These are phyloP conservation scores for Scaptomyza hsui DNA, from an alignment of 1,140 invertebrate species.

Conservation along the genomic window DNA sequence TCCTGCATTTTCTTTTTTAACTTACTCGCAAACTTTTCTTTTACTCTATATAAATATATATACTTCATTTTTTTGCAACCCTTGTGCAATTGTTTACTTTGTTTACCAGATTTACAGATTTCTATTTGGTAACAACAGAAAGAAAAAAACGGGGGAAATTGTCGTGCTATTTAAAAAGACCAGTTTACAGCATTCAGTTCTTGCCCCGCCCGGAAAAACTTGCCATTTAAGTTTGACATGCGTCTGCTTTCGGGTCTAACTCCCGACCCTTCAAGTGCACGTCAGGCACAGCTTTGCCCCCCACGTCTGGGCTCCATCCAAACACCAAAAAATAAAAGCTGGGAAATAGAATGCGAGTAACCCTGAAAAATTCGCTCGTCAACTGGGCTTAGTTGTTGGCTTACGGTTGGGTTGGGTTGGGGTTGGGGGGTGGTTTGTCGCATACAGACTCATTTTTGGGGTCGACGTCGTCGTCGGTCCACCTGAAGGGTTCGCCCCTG, in stretches of 20 bases:
- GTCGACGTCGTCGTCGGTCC: conserved; percentile 16
- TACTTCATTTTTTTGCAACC: conserved; percentile 16
- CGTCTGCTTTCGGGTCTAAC: conserved; percentile 20
- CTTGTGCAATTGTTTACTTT: conserved; percentile 47
- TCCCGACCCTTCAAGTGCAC: conserved; percentile 34
- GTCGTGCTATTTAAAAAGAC: conserved; percentile 16
- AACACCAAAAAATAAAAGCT: not conserved
- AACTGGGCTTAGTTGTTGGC: conserved; percentile 40
- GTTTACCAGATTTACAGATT: conserved; percentile 52
- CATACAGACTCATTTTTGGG: conserved; percentile 20
- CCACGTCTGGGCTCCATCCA: conserved; percentile 5
- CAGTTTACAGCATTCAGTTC: conserved; percentile 7
- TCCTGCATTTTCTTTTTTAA: conserved; percentile 10
- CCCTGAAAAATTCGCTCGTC: conserved; percentile 47
- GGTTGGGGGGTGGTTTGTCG: conserved; percentile 15
- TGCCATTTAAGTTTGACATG: conserved; percentile 38
- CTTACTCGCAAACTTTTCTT: conserved; percentile 13
- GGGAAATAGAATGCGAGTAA: conserved; percentile 39
- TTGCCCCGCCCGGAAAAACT: not conserved
- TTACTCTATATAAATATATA: not conserved
- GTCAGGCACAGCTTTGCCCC: conserved; percentile 28
- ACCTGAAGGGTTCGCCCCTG: conserved; percentile 34
- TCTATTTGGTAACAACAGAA: conserved; percentile 35
- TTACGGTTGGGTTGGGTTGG: conserved; percentile 3
- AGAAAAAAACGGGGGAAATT: conserved; percentile 31